Evolutionary conservation across 2,888 invertebrate genomes (phyloP).

Genomic region (Pristionchus exspectatus): DNA sequence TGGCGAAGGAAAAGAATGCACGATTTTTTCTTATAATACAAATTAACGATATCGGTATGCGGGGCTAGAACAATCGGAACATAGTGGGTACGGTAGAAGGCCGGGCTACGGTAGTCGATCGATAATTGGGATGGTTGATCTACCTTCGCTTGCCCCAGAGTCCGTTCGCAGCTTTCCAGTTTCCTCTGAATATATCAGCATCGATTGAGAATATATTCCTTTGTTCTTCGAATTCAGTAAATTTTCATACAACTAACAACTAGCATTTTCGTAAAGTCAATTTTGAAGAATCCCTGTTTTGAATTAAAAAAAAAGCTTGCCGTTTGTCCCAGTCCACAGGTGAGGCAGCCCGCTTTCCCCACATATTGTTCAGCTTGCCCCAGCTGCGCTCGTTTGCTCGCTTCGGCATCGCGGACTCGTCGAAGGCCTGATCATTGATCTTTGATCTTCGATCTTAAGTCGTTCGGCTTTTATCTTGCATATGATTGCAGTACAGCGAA

Average conservation of each 20-base stretch:
- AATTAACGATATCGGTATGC: not conserved
- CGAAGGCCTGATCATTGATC: not conserved
- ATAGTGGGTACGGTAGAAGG: not conserved
- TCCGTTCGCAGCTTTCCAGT: conserved; percentile 51
- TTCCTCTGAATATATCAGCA: conserved; percentile 34
- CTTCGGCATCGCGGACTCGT: not conserved
- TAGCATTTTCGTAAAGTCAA: too few relatives aligned
- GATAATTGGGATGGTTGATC: not conserved
- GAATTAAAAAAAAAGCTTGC: not conserved
- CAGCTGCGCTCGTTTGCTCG: conserved; percentile 38
- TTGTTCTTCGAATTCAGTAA: not conserved
- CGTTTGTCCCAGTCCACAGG: conserved; percentile 50
- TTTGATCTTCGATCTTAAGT: not conserved
- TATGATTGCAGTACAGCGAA: too few relatives aligned
- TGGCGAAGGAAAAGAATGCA: conserved; percentile 17
- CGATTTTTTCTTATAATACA: conserved; percentile 9
- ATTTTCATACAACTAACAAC: too few relatives aligned
- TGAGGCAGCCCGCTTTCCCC: conserved; percentile 46
- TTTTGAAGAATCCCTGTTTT: too few relatives aligned
- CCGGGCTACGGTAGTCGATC: not conserved
- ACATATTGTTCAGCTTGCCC: conserved; percentile 54
- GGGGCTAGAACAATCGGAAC: not conserved
- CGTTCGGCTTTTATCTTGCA: too few relatives aligned
- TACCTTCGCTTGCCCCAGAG: conserved; percentile 48
- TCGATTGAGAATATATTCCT: not conserved